Percentiles rank a stretch among this genome's conserved stretches.
Evolutionary conservation across 2,797 vertebrate genomes (phyloP).

Genomic region (Spea hammondii): DNA sequence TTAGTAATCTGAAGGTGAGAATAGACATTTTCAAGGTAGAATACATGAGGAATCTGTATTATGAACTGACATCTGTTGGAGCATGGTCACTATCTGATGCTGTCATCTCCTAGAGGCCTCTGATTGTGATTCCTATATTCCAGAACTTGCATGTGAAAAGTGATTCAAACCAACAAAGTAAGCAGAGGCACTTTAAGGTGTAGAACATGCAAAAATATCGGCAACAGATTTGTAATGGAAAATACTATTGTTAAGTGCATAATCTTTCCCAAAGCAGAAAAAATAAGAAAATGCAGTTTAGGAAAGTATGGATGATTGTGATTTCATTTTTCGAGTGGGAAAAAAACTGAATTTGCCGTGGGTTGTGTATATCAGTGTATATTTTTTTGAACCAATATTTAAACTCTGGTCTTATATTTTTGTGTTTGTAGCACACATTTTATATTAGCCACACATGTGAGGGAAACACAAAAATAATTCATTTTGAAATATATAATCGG

Average conservation of each 20-base stretch:
- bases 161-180: constrained; percentile 1
- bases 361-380: too few species aligned
- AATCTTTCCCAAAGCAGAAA: not conserved
- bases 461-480: too few species aligned
- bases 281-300: constrained; percentile 1
- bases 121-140: constrained; percentile 10
- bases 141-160: constrained; percentile 10
- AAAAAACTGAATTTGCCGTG: too few species aligned
- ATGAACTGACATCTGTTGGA: constrained; percentile 27
- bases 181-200: constrained; percentile 2
- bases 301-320: not conserved
- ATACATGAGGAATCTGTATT: constrained; percentile 25
- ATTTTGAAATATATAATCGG: too few species aligned
- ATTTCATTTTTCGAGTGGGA: too few species aligned
- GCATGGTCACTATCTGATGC: constrained; percentile 26
- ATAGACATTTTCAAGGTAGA: constrained; percentile 31
- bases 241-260: not conserved
- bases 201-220: constrained; percentile 12
- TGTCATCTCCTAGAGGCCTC: constrained; percentile 29
- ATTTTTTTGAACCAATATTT: too few species aligned
- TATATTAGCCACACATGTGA: too few species aligned
- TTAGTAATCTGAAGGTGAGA: constrained; percentile 30
- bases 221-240: not conserved
- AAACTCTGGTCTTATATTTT: too few species aligned
- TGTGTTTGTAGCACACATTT: too few species aligned